These are phyloP conservation scores for Chiroxiphia lanceolata DNA, from an alignment of 2,797 vertebrate genomes.

Conservation along the genomic window DNA sequence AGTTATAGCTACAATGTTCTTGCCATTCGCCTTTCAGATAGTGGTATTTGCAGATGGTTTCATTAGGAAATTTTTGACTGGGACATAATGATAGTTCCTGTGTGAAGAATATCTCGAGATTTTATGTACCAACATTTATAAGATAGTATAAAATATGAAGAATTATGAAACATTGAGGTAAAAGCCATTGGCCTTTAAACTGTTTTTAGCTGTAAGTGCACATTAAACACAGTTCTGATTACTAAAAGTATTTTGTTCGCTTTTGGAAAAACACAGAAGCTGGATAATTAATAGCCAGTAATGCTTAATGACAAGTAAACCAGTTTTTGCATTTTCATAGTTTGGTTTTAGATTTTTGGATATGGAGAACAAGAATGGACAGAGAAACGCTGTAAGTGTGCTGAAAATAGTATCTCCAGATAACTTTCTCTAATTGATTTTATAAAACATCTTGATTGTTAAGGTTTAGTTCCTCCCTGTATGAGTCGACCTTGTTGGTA, in stretches of 20 bases:
- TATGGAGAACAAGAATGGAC: neutral
- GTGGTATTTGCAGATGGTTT: neutral
- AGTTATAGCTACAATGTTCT: neutral
- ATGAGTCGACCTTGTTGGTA: neutral
- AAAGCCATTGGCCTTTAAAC: neutral
- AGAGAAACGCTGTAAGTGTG: neutral
- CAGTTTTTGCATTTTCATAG: neutral
- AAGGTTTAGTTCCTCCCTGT: neutral
- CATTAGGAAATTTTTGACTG: neutral
- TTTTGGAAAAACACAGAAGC: neutral
- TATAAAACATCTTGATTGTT: neutral
- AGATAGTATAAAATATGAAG: neutral
- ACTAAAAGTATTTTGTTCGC: neutral
- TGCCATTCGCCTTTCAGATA: neutral
- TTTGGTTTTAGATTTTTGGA: constrained; percentile 4
- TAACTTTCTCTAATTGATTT: neutral
- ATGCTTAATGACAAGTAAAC: neutral
- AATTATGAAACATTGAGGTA: neutral
- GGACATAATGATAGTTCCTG: neutral
- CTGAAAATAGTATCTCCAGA: neutral
- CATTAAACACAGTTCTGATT: neutral
- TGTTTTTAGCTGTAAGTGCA: neutral
- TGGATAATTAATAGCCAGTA: neutral
- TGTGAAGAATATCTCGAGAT: neutral
- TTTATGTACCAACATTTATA: neutral